Conservation (phyloP, 2,888 invertebrate species). For the Hoplodrina ambigua region DNA sequence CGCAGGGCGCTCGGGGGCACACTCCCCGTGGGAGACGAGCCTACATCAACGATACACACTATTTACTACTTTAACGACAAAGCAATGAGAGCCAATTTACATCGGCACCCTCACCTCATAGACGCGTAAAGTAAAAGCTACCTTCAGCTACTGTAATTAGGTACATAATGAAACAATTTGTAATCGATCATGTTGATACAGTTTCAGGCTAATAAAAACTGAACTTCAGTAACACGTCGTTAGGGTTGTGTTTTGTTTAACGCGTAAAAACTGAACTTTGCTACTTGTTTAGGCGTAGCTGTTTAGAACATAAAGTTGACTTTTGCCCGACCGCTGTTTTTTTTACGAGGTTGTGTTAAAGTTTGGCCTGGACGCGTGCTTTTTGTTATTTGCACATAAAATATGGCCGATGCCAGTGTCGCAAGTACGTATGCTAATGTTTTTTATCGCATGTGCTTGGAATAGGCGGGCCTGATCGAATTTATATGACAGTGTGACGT, state of each 20-base stretch:
- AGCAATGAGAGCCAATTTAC: slow-evolving; percentile 74
- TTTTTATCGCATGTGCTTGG: slow-evolving; percentile 78
- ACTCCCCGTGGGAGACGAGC: slow-evolving; percentile 56
- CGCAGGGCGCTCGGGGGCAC: slow-evolving; percentile 59
- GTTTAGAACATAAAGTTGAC: slow-evolving; percentile 70
- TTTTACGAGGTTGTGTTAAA: slow-evolving; percentile 63
- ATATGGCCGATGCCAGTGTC: slow-evolving; percentile 70
- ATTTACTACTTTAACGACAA: slow-evolving; percentile 67
- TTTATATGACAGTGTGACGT: slow-evolving; percentile 75
- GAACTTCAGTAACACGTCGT: slow-evolving; percentile 59
- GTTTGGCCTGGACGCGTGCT: slow-evolving; percentile 69
- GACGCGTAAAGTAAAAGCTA: slow-evolving; percentile 72
- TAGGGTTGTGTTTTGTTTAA: slow-evolving; percentile 63
- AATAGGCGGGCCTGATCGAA: slow-evolving; percentile 75
- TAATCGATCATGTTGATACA: slow-evolving; percentile 75
- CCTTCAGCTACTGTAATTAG: slow-evolving; percentile 80
- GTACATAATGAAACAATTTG: slow-evolving; percentile 81
- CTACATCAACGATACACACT: slow-evolving; percentile 50
- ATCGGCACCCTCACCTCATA: slow-evolving; percentile 45
- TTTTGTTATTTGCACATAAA: slow-evolving; percentile 78
- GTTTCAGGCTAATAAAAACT: slow-evolving; percentile 66
- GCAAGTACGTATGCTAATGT: slow-evolving; percentile 79
- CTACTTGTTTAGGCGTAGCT: slow-evolving; percentile 60
- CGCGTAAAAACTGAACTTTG: slow-evolving; percentile 56
- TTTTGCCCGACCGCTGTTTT: slow-evolving; percentile 69